These are phyloP conservation scores for Drosophila erecta DNA, from an alignment of 1,140 invertebrate species.

Conservation along the genomic window DNA sequence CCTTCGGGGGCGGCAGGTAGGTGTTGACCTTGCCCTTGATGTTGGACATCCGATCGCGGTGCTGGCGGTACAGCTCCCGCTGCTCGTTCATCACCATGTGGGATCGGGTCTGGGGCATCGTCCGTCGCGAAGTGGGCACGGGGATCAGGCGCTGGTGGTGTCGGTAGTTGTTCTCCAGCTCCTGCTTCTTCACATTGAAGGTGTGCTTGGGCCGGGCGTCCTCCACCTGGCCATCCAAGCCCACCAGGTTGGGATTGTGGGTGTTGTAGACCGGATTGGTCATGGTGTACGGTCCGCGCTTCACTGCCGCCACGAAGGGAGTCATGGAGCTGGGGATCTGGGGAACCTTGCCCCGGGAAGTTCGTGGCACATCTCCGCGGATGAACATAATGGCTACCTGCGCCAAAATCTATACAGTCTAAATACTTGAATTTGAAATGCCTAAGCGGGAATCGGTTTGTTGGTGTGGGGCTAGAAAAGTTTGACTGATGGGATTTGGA, in stretches of 20 bases:
- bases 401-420: not conserved
- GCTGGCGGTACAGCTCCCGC: constrained; percentile 65
- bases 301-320: constrained; percentile 50
- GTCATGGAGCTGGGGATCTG: constrained; percentile 16
- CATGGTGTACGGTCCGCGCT: constrained; percentile 53
- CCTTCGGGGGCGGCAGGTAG: constrained; percentile 58
- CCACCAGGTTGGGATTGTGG: constrained; percentile 20
- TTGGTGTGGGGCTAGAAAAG: not conserved
- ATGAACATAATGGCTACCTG: constrained; percentile 50
- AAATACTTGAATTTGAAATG: constrained; percentile 35
- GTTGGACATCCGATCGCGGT: constrained; percentile 59
- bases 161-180: constrained; percentile 38
- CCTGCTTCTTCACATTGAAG: constrained; percentile 54
- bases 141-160: constrained; percentile 51
- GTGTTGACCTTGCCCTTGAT: constrained; percentile 72
- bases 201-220: constrained; percentile 41
- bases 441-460: not conserved
- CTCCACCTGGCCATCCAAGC: constrained; percentile 17
- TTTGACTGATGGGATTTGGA: not conserved
- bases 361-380: constrained; percentile 25
- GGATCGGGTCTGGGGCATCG: constrained; percentile 24
- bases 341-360: constrained; percentile 4
- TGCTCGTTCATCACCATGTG: constrained; percentile 58
- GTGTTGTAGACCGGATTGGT: constrained; percentile 53
- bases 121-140: constrained; percentile 3